A percentile compares a stretch with the other conserved stretches of the same genome.
Evolutionary conservation across 2,113 vertebrate genomes (phyloP).

Genomic region (Rhinogobius similis): DNA sequence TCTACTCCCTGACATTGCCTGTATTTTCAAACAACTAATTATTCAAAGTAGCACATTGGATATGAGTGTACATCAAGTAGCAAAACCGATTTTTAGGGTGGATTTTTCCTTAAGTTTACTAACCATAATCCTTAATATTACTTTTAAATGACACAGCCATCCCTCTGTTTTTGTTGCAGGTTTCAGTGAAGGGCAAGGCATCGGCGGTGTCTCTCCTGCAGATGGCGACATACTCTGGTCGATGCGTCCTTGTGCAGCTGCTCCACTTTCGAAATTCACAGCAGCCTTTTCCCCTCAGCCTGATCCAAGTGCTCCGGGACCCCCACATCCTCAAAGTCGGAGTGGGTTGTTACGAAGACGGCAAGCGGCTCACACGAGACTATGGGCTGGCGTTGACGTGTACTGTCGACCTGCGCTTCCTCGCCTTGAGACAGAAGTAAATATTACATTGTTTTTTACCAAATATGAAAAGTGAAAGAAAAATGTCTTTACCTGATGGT

Average conservation of each 20-base stretch:
- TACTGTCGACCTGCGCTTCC: slow-evolving; percentile 87
- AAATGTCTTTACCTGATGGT: too few relatives aligned
- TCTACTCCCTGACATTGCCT: not conserved
- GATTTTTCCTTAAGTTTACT: slow-evolving; percentile 21
- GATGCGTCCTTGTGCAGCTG: slow-evolving; percentile 87
- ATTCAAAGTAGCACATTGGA: not conserved
- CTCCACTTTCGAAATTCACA: slow-evolving; percentile 73
- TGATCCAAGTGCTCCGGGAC: slow-evolving; percentile 84
- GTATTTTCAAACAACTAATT: too few relatives aligned
- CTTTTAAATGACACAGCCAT: not conserved
- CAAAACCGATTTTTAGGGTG: slow-evolving; percentile 3
- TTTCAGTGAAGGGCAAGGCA: slow-evolving; percentile 82
- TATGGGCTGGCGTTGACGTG: slow-evolving; percentile 84
- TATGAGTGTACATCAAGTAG: not conserved
- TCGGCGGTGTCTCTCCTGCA: slow-evolving; percentile 89
- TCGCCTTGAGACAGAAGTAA: slow-evolving; percentile 86
- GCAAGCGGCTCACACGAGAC: slow-evolving; percentile 85
- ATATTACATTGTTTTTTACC: not conserved
- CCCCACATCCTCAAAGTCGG: slow-evolving; percentile 88
- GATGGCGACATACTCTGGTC: slow-evolving; percentile 86
- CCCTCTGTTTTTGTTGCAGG: slow-evolving; percentile 66
- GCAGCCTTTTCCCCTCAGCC: slow-evolving; percentile 78
- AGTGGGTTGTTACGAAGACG: slow-evolving; percentile 93
- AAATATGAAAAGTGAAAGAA: too few relatives aligned
- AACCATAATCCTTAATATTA: not conserved